Base-by-base conservation (phyloP, 2,113 vertebrate genomes). In the Percina caprodes region DNA sequence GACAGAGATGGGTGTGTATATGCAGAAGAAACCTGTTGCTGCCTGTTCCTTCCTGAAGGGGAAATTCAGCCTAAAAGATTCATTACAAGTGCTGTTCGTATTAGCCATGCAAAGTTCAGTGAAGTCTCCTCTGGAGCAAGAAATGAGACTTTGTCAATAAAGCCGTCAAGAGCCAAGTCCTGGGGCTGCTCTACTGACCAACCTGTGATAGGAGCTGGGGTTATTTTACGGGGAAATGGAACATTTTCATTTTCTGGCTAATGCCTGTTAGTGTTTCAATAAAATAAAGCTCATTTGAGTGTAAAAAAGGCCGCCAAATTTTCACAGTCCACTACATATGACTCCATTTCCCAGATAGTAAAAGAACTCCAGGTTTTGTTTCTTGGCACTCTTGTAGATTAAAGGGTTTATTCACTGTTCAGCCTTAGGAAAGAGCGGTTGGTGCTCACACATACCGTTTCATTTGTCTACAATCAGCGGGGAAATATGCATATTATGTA, bases 141-240 rank as follows among this genome's bases (percentile, higher is more conserved):
- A 92, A 88, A 89, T 89, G 23, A 89, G 81, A 82, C 68, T 76
- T 54, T 66, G 77, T 85, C 70, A 83, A 86, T 85, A 82, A 87
- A 78, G 84, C 82, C 71, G 85, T 86, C 74, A 82, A 69, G 74
- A 73, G 60, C 58, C 61, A 66, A 69, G 33, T 67, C 77, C 52
- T 13, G 16, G 82, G 75, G 42, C 77, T 81, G 89, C 87, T 86
- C 81, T 71, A 46, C 82, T 82, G 87, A 77, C 77, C 85, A 85
- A 74, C 74, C 84, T 61, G 15, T 24, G 26, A 71, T 23, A 26
- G 19, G 10, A 23, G 84, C 63, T 54, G 7, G 65, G 30, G 42
- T 51, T 78, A 69, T 74, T 89, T 83, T 48, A 84, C 35, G 42
- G 48, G 52, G 24, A 74, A 72, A 86, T 82, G 65, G 63, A 67